Evolutionary conservation across 2,888 invertebrate species (phyloP).

Genomic region (Elegia similella): DNA sequence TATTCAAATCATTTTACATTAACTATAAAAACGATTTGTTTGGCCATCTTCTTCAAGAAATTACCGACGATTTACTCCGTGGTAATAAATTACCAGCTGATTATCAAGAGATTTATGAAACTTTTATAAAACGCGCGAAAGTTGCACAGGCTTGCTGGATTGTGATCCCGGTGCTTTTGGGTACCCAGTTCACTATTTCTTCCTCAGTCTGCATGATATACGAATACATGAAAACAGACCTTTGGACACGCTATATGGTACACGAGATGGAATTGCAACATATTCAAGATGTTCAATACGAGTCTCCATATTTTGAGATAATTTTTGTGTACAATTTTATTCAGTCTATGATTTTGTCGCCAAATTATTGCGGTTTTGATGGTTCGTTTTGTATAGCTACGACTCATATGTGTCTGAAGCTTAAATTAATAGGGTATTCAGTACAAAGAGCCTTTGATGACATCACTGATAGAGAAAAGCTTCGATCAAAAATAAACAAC

Average conservation of each 20-base stretch:
- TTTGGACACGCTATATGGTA: slow-evolving; percentile 48
- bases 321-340: slow-evolving; percentile 52
- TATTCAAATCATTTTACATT: slow-evolving; percentile 56
- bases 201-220: slow-evolving; percentile 47
- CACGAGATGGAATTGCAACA: slow-evolving; percentile 57
- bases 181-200: slow-evolving; percentile 52
- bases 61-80: slow-evolving; percentile 47
- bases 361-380: slow-evolving; percentile 56
- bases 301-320: slow-evolving; percentile 55
- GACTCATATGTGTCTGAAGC: slow-evolving; percentile 54
- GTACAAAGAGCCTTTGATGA: slow-evolving; percentile 44
- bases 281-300: slow-evolving; percentile 53
- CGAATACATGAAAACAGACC: slow-evolving; percentile 47
- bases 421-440: slow-evolving; percentile 52
- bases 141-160: slow-evolving; percentile 50
- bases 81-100: slow-evolving; percentile 50
- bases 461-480: slow-evolving; percentile 35
- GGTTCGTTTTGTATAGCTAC: slow-evolving; percentile 62
- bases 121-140: slow-evolving; percentile 46
- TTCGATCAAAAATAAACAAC: slow-evolving; percentile 41
- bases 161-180: slow-evolving; percentile 47
- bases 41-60: slow-evolving; percentile 43
- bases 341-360: slow-evolving; percentile 44
- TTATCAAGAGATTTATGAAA: slow-evolving; percentile 48
- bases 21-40: slow-evolving; percentile 46